These are phyloP conservation scores for Hyposmocoma kahamanoa DNA, from an alignment of 1,140 invertebrate species.

Conservation along the genomic window DNA sequence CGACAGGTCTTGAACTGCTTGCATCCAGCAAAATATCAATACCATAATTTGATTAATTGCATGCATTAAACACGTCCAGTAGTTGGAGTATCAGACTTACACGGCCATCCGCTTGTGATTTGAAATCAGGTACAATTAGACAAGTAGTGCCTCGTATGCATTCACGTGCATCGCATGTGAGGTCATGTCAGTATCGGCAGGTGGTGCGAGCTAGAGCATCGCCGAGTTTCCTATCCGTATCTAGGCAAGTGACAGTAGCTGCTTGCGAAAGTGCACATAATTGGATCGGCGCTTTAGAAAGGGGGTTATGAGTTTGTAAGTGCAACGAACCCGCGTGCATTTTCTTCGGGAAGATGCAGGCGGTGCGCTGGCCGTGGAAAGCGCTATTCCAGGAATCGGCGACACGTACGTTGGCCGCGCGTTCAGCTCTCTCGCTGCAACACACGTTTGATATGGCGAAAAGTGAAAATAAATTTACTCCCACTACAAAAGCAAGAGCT, in stretches of 20 bases:
- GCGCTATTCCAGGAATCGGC: conserved; percentile 60
- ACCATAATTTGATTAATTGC: too few relatives aligned
- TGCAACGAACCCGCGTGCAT: conserved; percentile 66
- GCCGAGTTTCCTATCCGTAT: conserved; percentile 66
- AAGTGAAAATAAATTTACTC: conserved; percentile 55
- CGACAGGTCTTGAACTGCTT: too few relatives aligned
- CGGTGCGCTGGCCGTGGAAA: conserved; percentile 50
- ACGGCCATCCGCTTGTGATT: too few relatives aligned
- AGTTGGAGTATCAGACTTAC: too few relatives aligned
- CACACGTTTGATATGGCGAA: conserved; percentile 40
- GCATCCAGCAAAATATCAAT: too few relatives aligned
- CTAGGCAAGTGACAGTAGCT: conserved; percentile 70
- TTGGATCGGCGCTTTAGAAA: conserved; percentile 72
- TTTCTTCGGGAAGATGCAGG: conserved; percentile 67
- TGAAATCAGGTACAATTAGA: too few relatives aligned
- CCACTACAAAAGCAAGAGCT: too few relatives aligned
- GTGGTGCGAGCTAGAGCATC: conserved; percentile 52
- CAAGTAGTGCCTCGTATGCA: too few relatives aligned
- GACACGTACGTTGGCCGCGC: conserved; percentile 27
- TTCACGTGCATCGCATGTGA: conserved; percentile 4
- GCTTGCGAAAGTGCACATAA: conserved; percentile 72
- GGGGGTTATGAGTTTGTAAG: conserved; percentile 72
- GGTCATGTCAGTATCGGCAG: conserved; percentile 26
- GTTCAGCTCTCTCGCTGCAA: conserved; percentile 38
- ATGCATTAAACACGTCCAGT: too few relatives aligned